Evolutionary conservation across 2,888 invertebrate species (phyloP), one percentile per base, ranked within the genome.

Genomic region (Metopia argyrocephala): DNA sequence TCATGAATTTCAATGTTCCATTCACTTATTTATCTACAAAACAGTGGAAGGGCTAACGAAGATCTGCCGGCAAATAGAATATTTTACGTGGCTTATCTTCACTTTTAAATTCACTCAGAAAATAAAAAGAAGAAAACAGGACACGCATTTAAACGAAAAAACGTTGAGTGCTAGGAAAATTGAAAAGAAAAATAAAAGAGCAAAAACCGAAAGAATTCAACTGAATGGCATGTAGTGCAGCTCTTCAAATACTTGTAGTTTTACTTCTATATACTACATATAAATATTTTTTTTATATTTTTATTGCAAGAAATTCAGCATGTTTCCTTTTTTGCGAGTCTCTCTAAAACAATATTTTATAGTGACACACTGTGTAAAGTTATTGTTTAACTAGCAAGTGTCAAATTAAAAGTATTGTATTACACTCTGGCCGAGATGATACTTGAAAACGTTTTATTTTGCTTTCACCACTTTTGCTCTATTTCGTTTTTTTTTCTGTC

Each of bases 21-120:
- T 52, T 38, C 50, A 31, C 59, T 28, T 25, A 70, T 45, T 57
- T 69, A 48, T 15, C 12, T 2, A 12, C 27, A 56, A 25, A 56
- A 56, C 15, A n/a, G n/a, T 18, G 21, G 12, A 38, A 38, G 9
- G 38, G 2, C 15, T 38, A 15, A n/a, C n/a, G n/a, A n/a, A n/a
- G 15, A 46, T 31, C 31, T 18, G 48, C 12, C 7, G 45, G 20
- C 9, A 54, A 68, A 71, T 61, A 68, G 59, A 66, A 66, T 56
- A 2, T 71, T 78, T 74, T 76, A 69, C 76, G 76, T 81, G 76
- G 73, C 76, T 76, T 78, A 78, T 81, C 69, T 78, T 78, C 54
- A 78, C 45, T 23, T 78, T 66, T 74, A 65, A 75, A 66, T 81
- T 81, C 59, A 59, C 70, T 48, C 66, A 48, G 12, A 66, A 59